Percentiles rank a stretch among this genome's conserved stretches.
Conservation (phyloP, 2,888 invertebrate species). For the Brenthis daphne region DNA sequence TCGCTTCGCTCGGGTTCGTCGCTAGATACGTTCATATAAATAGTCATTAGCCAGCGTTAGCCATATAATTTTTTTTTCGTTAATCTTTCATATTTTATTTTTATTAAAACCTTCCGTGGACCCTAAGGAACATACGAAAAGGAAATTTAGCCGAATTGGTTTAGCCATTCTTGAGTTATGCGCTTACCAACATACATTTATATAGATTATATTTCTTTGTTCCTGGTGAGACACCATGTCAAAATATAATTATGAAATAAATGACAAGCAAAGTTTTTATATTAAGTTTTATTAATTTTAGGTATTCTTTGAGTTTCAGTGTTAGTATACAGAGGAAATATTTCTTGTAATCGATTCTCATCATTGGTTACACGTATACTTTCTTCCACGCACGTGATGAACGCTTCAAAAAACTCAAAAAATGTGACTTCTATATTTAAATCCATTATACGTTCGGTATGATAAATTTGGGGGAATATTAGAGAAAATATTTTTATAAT, state of each 20-base stretch:
- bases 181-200: no score
- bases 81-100: no score
- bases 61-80: no score
- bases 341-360: constrained; percentile 26
- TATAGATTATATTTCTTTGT: no score
- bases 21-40: no score
- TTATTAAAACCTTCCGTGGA: no score
- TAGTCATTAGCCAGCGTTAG: no score
- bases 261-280: background rate
- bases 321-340: background rate
- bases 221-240: no score
- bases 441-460: constrained; percentile 62
- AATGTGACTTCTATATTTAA: constrained; percentile 80
- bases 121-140: no score
- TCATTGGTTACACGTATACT: constrained; percentile 58
- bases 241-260: background rate
- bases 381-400: constrained; percentile 70
- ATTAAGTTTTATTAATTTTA: constrained; percentile 24
- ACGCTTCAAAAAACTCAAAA: constrained; percentile 83
- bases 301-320: constrained; percentile 11
- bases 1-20: no score
- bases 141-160: no score
- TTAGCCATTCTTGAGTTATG: no score
- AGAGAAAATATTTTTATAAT: constrained; percentile 59
- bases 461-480: constrained; percentile 76